Evolutionary conservation across 2,797 vertebrate species (phyloP).

Genomic region (Rhynchotus rufescens): DNA sequence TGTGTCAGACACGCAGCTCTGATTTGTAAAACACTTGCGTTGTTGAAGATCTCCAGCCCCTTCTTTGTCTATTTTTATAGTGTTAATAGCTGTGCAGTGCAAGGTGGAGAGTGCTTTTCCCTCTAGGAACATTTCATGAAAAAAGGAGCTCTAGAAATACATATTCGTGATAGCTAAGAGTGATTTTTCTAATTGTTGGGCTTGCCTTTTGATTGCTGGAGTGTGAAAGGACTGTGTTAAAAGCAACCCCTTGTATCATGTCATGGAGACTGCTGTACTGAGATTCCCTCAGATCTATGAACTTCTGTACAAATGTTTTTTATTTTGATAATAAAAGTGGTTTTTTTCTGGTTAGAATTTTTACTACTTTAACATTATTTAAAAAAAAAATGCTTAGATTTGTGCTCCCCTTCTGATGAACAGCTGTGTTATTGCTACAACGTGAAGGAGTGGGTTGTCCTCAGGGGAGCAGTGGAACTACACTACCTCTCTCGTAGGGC

Average conservation of each 20-base stretch:
- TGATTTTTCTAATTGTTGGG: not conserved
- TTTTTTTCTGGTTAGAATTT: constrained; percentile 38
- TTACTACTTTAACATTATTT: constrained; percentile 1
- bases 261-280: constrained; percentile 57
- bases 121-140: constrained; percentile 16
- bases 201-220: constrained; percentile 46
- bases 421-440: rapidly evolving
- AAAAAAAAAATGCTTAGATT: not conserved
- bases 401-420: not conserved
- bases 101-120: constrained; percentile 15
- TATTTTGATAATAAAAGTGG: constrained; percentile 79
- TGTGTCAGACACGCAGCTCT: constrained; percentile 5
- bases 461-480: not conserved
- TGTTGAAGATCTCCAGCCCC: constrained; percentile 8
- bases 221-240: constrained; percentile 23
- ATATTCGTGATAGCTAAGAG: constrained; percentile 18
- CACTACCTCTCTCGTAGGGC: not conserved
- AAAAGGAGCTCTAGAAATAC: constrained; percentile 35
- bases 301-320: constrained; percentile 66
- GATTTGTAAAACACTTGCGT: not conserved
- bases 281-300: constrained; percentile 38
- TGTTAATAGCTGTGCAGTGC: constrained; percentile 29
- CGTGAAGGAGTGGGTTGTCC: not conserved
- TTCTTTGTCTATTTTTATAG: not conserved
- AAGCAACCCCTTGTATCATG: not conserved